Percentiles rank a stretch among this genome's conserved stretches.
phyloP scores from a whole-genome alignment of 2,113 vertebrate species.

The Gobius niger region DNA sequence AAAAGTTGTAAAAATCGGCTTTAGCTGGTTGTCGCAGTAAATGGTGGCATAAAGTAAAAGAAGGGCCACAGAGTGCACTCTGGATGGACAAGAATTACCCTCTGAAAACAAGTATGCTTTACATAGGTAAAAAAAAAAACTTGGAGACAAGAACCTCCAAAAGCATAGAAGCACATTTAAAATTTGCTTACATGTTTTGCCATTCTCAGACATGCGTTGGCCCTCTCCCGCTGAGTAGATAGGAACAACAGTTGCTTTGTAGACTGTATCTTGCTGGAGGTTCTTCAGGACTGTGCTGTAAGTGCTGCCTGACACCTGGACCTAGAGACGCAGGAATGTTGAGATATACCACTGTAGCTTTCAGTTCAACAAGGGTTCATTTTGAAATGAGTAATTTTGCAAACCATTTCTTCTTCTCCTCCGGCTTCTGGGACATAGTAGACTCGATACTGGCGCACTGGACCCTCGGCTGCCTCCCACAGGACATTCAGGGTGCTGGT shows the following conservation, averaged over 20 bases:
- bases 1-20: constrained; percentile 15
- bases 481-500: constrained; percentile 88
- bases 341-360: neutral
- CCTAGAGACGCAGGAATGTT: constrained; percentile 64
- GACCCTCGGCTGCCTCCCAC: constrained; percentile 96
- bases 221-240: constrained; percentile 88
- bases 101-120: too few relatives aligned
- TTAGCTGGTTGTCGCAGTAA: constrained; percentile 17
- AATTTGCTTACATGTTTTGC: constrained; percentile 87
- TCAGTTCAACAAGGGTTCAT: neutral
- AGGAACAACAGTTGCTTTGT: constrained; percentile 87
- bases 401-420: constrained; percentile 87
- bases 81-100: constrained; percentile 11
- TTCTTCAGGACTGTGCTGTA: constrained; percentile 85
- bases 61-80: constrained; percentile 39
- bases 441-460: constrained; percentile 89
- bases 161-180: neutral
- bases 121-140: too few relatives aligned
- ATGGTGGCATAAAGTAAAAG: constrained; percentile 8
- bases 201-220: constrained; percentile 85
- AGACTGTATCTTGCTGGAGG: constrained; percentile 86
- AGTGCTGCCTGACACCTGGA: constrained; percentile 86
- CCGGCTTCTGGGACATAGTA: constrained; percentile 84
- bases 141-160: too few relatives aligned
- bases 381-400: neutral